Percentiles rank a stretch among this genome's conserved stretches.
Conservation (phyloP, 1,140 invertebrate genomes). For the Rhagoletis zephyria region DNA sequence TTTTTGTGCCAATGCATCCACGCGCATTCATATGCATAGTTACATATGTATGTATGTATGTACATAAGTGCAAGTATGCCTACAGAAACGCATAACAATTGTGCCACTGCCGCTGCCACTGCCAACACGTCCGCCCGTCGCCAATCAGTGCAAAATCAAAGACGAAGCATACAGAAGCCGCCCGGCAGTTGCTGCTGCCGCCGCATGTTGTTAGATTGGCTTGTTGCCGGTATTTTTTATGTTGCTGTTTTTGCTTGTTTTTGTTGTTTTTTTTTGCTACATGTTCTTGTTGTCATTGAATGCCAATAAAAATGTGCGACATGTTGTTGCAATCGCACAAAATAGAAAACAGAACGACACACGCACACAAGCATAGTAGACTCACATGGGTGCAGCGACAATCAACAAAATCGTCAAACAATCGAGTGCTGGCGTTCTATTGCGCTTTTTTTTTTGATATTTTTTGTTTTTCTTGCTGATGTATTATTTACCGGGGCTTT, state of each 20-base stretch:
- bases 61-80: not conserved
- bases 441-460: not conserved
- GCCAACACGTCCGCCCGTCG: constrained; percentile 11
- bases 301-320: constrained; percentile 36
- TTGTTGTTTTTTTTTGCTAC: not conserved
- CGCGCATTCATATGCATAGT: too few species aligned
- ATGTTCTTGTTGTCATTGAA: constrained; percentile 48
- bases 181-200: not conserved
- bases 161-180: constrained; percentile 16
- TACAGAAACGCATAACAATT: not conserved
- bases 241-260: not conserved
- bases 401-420: constrained; percentile 37
- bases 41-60: not conserved
- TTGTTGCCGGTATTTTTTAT: constrained; percentile 16
- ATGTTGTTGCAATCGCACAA: constrained; percentile 20
- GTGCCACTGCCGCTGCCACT: not conserved
- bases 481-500: not conserved
- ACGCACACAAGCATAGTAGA: not conserved
- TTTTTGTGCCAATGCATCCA: not conserved
- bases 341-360: not conserved
- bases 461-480: not conserved
- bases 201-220: not conserved
- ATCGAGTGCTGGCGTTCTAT: not conserved
- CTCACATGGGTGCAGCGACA: not conserved
- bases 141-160: constrained; percentile 37